Evolutionary conservation across 1,140 invertebrate genomes (phyloP).

Genomic region (Cydia pomonella): DNA sequence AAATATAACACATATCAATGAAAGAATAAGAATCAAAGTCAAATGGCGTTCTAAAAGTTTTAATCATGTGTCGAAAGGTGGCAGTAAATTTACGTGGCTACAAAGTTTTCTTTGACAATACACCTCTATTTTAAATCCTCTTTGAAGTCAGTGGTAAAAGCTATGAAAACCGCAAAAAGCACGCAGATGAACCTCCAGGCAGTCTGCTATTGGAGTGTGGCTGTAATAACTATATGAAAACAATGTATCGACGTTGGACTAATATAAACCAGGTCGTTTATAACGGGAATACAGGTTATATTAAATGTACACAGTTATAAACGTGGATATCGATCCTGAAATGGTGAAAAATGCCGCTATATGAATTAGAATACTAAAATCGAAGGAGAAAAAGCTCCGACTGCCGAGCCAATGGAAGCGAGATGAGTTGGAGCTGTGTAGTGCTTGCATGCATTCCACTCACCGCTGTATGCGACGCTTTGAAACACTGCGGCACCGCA

Average conservation of each 20-base stretch:
- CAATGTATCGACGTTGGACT: slow-evolving; percentile 18
- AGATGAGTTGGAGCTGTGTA: slow-evolving; percentile 45
- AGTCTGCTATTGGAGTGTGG: slow-evolving; percentile 58
- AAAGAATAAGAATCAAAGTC: too few species aligned
- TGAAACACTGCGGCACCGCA: slow-evolving; percentile 90
- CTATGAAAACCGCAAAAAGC: slow-evolving; percentile 56
- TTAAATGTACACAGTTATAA: neutral
- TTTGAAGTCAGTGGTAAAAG: slow-evolving; percentile 47
- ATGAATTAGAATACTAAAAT: neutral
- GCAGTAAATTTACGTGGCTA: too few species aligned
- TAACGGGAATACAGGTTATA: neutral
- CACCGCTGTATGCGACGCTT: slow-evolving; percentile 96
- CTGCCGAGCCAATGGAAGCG: slow-evolving; percentile 32
- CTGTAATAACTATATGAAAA: slow-evolving; percentile 43
- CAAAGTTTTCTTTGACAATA: too few species aligned
- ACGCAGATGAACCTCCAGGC: slow-evolving; percentile 56
- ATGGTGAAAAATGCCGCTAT: neutral
- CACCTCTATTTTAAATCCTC: too few species aligned
- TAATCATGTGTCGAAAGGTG: too few species aligned
- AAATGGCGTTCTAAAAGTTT: too few species aligned
- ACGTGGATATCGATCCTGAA: neutral
- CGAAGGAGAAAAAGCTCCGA: slow-evolving; percentile 14
- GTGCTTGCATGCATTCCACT: slow-evolving; percentile 82
- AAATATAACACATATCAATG: too few species aligned
- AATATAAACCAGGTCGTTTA: neutral